These are phyloP conservation scores for Momotus momota DNA, from an alignment of 2,797 vertebrate species.

Conservation along the genomic window DNA sequence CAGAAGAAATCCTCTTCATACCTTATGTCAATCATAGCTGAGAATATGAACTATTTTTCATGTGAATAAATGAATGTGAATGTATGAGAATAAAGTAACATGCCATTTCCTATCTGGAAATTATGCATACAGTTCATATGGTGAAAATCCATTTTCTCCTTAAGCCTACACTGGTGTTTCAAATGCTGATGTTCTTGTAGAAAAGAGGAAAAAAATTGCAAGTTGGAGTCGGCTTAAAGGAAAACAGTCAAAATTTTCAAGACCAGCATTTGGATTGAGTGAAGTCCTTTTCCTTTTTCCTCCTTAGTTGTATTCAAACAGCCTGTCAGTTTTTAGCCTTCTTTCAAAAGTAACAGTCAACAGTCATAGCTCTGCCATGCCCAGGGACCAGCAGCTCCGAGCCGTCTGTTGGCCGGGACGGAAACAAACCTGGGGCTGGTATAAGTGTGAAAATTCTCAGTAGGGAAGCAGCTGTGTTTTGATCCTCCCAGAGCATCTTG, in stretches of 20 bases:
- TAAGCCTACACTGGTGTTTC: constrained; percentile 60
- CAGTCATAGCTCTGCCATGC: constrained; percentile 63
- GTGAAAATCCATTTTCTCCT: constrained; percentile 69
- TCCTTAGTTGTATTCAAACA: constrained; percentile 67
- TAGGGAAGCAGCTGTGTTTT: constrained; percentile 73
- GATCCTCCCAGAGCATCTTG: constrained; percentile 66
- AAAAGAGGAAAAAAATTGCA: neutral
- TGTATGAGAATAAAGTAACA: constrained; percentile 74
- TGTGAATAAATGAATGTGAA: constrained; percentile 76
- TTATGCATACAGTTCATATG: constrained; percentile 74
- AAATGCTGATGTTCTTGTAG: constrained; percentile 62
- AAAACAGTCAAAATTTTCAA: constrained; percentile 54
- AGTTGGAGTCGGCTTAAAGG: constrained; percentile 32
- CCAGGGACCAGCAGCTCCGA: constrained; percentile 60
- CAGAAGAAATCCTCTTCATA: constrained; percentile 70
- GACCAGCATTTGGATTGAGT: constrained; percentile 52
- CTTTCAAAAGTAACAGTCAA: constrained; percentile 63
- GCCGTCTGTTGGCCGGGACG: constrained; percentile 62
- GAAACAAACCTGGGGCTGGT: constrained; percentile 72
- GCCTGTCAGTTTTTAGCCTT: constrained; percentile 72
- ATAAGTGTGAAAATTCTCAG: constrained; percentile 70
- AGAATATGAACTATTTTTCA: constrained; percentile 70
- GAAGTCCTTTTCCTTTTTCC: constrained; percentile 43
- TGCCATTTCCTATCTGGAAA: constrained; percentile 74
- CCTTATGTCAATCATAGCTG: constrained; percentile 74